Evolutionary conservation across 1,140 invertebrate genomes (phyloP).

Genomic region (Bombus vancouverensis): DNA sequence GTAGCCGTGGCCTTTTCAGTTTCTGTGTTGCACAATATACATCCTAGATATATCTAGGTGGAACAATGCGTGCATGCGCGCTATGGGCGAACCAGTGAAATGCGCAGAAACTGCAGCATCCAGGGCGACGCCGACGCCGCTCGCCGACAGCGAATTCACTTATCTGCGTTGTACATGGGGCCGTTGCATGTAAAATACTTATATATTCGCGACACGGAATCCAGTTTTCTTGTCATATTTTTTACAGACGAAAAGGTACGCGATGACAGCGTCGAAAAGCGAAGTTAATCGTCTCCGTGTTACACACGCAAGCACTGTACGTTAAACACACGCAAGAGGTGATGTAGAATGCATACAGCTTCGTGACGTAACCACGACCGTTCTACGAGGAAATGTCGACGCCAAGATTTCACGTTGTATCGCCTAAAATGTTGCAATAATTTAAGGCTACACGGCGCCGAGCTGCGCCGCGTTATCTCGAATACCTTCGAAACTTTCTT

Average conservation of each 20-base stretch:
- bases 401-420: slow-evolving; percentile 28
- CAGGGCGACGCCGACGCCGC: neutral
- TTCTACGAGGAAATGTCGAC: slow-evolving; percentile 12
- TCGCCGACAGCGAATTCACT: slow-evolving; percentile 38
- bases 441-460: neutral
- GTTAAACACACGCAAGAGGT: neutral
- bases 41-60: slow-evolving; percentile 1
- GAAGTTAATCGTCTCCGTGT: slow-evolving; percentile 49
- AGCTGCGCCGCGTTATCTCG: neutral
- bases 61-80: slow-evolving; percentile 52
- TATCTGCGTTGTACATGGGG: neutral
- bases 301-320: neutral
- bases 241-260: slow-evolving; percentile 15
- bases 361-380: slow-evolving; percentile 39
- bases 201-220: slow-evolving; percentile 44
- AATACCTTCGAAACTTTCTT: slow-evolving; percentile 11
- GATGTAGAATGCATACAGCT: slow-evolving; percentile 34
- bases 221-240: slow-evolving; percentile 42
- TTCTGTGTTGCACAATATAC: neutral
- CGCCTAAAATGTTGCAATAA: slow-evolving; percentile 41
- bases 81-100: slow-evolving; percentile 6
- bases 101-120: slow-evolving; percentile 51
- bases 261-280: neutral
- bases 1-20: neutral
- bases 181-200: neutral